Conservation (phyloP, 2,797 vertebrate species). For the Morus bassanus region DNA sequence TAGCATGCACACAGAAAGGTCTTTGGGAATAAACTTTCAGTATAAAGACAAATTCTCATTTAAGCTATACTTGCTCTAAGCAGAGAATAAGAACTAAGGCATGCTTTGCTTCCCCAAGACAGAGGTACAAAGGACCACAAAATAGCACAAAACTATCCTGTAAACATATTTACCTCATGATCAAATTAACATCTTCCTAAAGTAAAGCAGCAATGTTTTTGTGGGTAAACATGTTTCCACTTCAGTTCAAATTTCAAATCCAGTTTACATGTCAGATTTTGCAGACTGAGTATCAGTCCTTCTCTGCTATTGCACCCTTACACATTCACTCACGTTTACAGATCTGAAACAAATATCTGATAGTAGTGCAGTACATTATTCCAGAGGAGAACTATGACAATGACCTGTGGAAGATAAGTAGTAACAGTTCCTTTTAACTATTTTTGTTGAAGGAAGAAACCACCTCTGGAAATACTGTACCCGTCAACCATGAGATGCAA, state of each 20-base stretch:
- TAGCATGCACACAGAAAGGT: neutral
- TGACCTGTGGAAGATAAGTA: neutral
- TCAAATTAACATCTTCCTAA: neutral
- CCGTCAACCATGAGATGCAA: neutral
- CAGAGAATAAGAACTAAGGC: neutral
- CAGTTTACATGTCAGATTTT: neutral
- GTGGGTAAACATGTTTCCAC: neutral
- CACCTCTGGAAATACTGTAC: neutral
- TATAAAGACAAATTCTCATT: neutral
- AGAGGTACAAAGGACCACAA: neutral
- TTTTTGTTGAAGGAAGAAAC: neutral
- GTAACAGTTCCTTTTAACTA: neutral
- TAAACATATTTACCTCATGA: neutral
- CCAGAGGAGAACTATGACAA: neutral
- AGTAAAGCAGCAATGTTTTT: neutral
- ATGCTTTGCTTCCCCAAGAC: neutral
- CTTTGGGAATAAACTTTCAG: neutral
- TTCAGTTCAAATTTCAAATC: neutral
- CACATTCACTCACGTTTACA: neutral
- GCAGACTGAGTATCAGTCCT: neutral
- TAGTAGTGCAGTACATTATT: neutral
- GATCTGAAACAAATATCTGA: neutral
- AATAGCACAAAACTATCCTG: neutral
- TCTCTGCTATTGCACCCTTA: neutral
- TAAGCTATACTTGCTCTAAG: neutral